Base-by-base conservation (phyloP, 2,888 invertebrate species). In the Cosmia trapezina region DNA sequence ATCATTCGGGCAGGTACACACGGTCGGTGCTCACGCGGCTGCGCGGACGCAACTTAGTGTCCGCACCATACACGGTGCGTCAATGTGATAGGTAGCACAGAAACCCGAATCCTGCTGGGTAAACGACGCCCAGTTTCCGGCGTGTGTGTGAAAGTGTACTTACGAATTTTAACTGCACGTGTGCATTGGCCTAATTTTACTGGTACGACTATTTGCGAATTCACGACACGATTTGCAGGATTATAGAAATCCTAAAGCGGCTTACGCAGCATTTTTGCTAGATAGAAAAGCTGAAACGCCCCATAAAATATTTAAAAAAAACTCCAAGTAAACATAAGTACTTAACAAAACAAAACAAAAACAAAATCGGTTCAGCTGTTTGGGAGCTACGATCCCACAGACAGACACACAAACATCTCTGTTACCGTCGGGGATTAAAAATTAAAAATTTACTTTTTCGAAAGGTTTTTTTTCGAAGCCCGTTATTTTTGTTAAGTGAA, bases 1-100 rank as follows among this genome's bases (percentile, higher is more conserved):
- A 94, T 94, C 93, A 93, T 91, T 91, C 83, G 80, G 84, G 89
- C 93, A 94, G 92, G 93, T 93, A 91, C 87, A 89, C 88, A 73
- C 73, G 62, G 59, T 54, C 62, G 66, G 77, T 28, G 53, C 41
- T 17, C 69, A 76, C 68, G 66, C 73, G 70, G 80, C 43, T 17
- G 43, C 60, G 45, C 67, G 41, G 67, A 75, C 81, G 78, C 80
- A 65, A 78, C 6, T 6, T 6, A 79, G 70, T 83, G 81, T 73
- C 78, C 79, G 73, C 65, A 37, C 84, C 86, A 64, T 86, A 84
- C 63, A 87, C 78, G 87, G 87, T 28, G 53, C 63, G 84, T 72
- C 75, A 83, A 85, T 84, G 84, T 80, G 85, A 84, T 86, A 84
- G 83, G 83, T 82, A 85, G 80, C 88, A 87, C 91, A 92, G 91